These are phyloP conservation scores for Lithobates pipiens DNA, from an alignment of 2,797 vertebrate genomes.

Conservation along the genomic window DNA sequence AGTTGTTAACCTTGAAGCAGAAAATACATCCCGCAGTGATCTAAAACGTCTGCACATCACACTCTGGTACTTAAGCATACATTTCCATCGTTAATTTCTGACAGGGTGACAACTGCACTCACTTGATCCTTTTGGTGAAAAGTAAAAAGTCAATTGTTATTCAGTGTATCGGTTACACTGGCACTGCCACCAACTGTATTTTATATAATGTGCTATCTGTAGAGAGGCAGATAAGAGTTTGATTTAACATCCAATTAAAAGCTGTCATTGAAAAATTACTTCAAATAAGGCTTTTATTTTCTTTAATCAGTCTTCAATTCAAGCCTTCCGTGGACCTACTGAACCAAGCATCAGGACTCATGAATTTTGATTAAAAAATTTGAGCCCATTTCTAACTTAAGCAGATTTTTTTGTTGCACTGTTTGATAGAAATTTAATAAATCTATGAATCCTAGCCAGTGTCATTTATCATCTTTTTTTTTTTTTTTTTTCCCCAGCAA, in stretches of 20 bases:
- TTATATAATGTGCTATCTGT: slow-evolving; percentile 90
- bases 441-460: slow-evolving; percentile 91
- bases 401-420: slow-evolving; percentile 87
- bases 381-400: slow-evolving; percentile 85
- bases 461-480: slow-evolving; percentile 89
- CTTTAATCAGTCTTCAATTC: slow-evolving; percentile 94
- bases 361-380: slow-evolving; percentile 94
- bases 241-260: slow-evolving; percentile 99
- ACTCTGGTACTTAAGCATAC: slow-evolving; percentile 75
- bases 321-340: slow-evolving; percentile 85
- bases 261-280: slow-evolving; percentile 99
- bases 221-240: slow-evolving; percentile 97
- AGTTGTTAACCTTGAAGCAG: slow-evolving; percentile 73
- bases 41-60: slow-evolving; percentile 74
- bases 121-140: slow-evolving; percentile 73
- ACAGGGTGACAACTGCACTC: slow-evolving; percentile 73
- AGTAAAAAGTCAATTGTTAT: slow-evolving; percentile 84
- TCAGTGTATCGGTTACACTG: slow-evolving; percentile 86
- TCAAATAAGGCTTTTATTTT: slow-evolving; percentile 97
- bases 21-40: slow-evolving; percentile 65
- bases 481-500: slow-evolving; percentile 73
- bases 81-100: slow-evolving; percentile 84
- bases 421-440: slow-evolving; percentile 99
- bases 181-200: slow-evolving; percentile 82
- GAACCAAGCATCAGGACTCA: slow-evolving; percentile 85